Conservation (phyloP, 2,888 invertebrate genomes). For the Athalia rosae region DNA sequence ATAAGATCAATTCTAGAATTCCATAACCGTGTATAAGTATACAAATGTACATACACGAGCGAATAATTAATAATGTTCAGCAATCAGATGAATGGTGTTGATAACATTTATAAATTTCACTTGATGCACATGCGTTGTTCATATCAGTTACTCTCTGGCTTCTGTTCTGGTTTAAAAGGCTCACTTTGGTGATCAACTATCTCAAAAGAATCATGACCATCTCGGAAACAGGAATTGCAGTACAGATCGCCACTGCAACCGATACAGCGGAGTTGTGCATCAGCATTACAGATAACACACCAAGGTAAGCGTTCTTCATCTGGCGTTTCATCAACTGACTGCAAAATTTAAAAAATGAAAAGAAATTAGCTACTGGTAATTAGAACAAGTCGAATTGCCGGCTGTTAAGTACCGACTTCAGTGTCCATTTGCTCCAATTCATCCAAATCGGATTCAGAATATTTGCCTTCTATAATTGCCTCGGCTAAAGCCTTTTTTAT, state of each 20-base stretch:
- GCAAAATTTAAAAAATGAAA: neutral
- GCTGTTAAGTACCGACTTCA: conserved; percentile 53
- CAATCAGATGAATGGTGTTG: too few relatives aligned
- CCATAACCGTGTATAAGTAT: too few relatives aligned
- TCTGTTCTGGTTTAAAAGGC: conserved; percentile 52
- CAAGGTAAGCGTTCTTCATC: conserved; percentile 80
- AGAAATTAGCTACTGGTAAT: neutral
- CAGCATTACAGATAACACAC: conserved; percentile 91
- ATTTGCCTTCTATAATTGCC: conserved; percentile 74
- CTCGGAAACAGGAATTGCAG: conserved; percentile 84
- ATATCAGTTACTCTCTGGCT: neutral
- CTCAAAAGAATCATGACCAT: conserved; percentile 82
- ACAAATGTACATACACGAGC: too few relatives aligned
- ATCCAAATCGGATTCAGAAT: conserved; percentile 55
- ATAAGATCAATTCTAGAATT: too few relatives aligned
- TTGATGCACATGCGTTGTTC: too few relatives aligned
- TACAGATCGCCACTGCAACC: conserved; percentile 89
- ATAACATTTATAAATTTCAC: too few relatives aligned
- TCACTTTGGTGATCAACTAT: conserved; percentile 60
- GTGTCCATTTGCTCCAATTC: conserved; percentile 62
- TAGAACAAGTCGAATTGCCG: neutral
- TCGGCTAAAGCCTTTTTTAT: conserved; percentile 72
- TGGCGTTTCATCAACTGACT: neutral
- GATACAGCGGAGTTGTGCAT: conserved; percentile 83
- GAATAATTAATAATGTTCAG: too few relatives aligned